Evolutionary conservation across 1,140 invertebrate species (phyloP), one percentile per base, ranked within the genome.

Genomic region (Sipha flava): DNA sequence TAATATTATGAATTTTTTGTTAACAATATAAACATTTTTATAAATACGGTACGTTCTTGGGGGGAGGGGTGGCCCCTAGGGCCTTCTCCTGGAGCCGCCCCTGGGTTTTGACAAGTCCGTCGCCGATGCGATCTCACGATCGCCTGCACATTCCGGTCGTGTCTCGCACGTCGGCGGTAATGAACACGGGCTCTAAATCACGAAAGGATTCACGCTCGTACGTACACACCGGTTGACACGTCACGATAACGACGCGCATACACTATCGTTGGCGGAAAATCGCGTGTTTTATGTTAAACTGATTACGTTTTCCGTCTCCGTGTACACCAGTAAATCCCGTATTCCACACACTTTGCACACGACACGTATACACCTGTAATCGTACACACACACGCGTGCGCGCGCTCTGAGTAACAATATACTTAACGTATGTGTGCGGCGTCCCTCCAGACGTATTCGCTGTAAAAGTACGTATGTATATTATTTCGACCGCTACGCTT

Each of bases 241-340:
- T 6, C 6, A 52, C 4, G 49, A n/a, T 18, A 18, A n/a, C 12
- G 49, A n/a, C 49, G 21, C 49, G 18, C 49, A 18, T 10, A 52
- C 49, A 4, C 21, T 52, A 18, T 52, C 6, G 49, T 52, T 16
- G 29, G 40, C 5, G 40, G 37, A 70, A 70, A 70, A 66, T 14
- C 14, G 66, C 66, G 37, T 70, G 66, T 70, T 26, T 70, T 70
- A 70, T 23, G 37, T 70, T 70, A 70, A 70, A 70, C 66, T 40
- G 66, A 70, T 70, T 47, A 70, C 40, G 66, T 70, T 70, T 70
- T 70, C n/a, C n/a, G n/a, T n/a, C n/a, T n/a, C n/a, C n/a, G n/a
- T n/a, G n/a, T n/a, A n/a, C 66, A 70, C 45, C 66, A 21, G 37
- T 70, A 70, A 70, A 70, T 70, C 40, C 66, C 23, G 54, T 59